A percentile compares a stretch with the other conserved stretches of the same genome.
Conservation (phyloP, 1,140 invertebrate genomes). For the Formica selysi region DNA sequence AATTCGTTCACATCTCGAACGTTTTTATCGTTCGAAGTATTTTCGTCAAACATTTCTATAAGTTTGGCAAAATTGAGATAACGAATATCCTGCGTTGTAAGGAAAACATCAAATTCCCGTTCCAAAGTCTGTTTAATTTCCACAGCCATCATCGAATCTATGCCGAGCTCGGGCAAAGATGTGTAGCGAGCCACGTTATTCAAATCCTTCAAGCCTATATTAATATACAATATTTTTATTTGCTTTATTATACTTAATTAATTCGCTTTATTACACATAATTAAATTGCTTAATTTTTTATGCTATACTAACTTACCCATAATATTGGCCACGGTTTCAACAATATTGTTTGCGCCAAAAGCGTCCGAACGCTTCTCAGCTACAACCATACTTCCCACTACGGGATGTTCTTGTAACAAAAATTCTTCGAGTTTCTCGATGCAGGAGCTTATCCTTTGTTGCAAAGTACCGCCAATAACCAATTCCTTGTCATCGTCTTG, state of each 20-base stretch:
- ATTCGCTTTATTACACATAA: too few relatives aligned
- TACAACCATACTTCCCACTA: slow-evolving; percentile 78
- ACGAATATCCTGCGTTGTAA: slow-evolving; percentile 91
- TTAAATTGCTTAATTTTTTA: too few relatives aligned
- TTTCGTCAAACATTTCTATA: too few relatives aligned
- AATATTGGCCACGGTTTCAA: slow-evolving; percentile 75
- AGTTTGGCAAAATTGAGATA: too few relatives aligned
- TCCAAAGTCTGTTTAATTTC: slow-evolving; percentile 93
- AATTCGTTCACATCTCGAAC: too few relatives aligned
- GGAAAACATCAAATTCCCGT: slow-evolving; percentile 90
- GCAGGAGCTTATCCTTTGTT: slow-evolving; percentile 90
- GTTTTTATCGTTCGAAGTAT: too few relatives aligned
- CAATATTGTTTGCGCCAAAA: slow-evolving; percentile 73
- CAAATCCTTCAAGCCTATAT: slow-evolving; percentile 84
- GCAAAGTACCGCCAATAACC: slow-evolving; percentile 88
- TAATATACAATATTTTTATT: too few relatives aligned
- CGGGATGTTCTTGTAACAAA: slow-evolving; percentile 86
- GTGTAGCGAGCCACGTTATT: slow-evolving; percentile 88
- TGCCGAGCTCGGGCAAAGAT: slow-evolving; percentile 91
- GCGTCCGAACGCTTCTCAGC: slow-evolving; percentile 71
- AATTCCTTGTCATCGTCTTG: slow-evolving; percentile 84
- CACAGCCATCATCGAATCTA: slow-evolving; percentile 94
- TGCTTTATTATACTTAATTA: background rate
- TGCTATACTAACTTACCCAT: background rate
- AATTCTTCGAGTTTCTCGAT: slow-evolving; percentile 87